Evolutionary conservation across 2,888 invertebrate genomes (phyloP), one percentile per base, ranked within the genome.

Genomic region (Bugula neritina): DNA sequence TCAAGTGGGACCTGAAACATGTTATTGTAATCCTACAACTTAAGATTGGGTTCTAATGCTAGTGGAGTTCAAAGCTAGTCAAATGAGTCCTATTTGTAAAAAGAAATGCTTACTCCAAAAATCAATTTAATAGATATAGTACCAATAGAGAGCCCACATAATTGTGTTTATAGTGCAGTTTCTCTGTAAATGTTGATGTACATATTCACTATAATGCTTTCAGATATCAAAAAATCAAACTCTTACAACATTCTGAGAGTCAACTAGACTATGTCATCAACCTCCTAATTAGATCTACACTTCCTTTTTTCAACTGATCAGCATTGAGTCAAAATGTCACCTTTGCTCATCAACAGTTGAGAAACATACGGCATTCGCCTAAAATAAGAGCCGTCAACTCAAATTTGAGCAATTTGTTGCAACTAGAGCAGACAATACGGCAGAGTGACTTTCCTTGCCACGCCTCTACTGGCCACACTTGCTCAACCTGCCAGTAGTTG

Each of bases 181-280:
- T n/a, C n/a, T n/a, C n/a, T n/a, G n/a, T n/a, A n/a, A n/a, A n/a
- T n/a, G n/a, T 43, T 5, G 43, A 43, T 43, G 17, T 43, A 43
- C 43, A 43, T 10, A 5, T 10, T 43, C 10, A 43, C 5, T 43
- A 5, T 43, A 27, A 27, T 63, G 63, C 63, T 63, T 63, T 63
- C 34, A 63, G 63, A 63, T 63, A 63, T 63, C 29, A 63, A 29
- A 63, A 31, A 63, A 13, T 63, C 27, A 63, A 63, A 63, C 27
- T 31, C 63, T 25, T 43, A 17, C 43, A 43, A 43, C 43, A 43
- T 43, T 43, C 10, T 43, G 43, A 43, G 43, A 43, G 17, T 10
- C 43, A 10, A 10, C 43, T 43, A 5, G 43, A 43, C 43, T 43
- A 17, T 43, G 17, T 43, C 43, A 43, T 43, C 43, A 43, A 17